Percentiles rank a stretch among this genome's conserved stretches.
These are phyloP conservation scores for Nibea albiflora DNA, from an alignment of 2,113 vertebrate genomes.

Conservation along the genomic window DNA sequence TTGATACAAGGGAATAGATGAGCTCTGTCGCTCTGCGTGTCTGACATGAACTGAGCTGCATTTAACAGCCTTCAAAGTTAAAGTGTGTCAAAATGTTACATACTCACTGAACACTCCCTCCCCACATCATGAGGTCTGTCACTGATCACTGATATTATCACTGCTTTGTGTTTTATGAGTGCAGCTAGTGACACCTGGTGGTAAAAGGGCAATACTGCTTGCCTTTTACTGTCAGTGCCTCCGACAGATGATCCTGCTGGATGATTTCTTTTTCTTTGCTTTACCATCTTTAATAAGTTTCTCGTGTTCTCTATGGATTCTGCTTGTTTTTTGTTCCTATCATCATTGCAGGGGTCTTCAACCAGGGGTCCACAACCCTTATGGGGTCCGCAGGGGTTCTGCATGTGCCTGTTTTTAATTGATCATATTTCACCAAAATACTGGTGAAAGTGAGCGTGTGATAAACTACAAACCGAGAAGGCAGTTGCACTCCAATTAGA, in stretches of 20 bases:
- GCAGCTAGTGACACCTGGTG: slow-evolving; percentile 16
- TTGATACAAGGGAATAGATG: too few species aligned
- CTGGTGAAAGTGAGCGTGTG: too few species aligned
- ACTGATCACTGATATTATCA: not conserved
- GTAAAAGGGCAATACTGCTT: not conserved
- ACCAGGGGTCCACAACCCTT: too few species aligned
- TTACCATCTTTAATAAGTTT: not conserved
- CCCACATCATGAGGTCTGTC: not conserved
- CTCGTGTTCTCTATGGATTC: not conserved
- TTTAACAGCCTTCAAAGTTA: not conserved
- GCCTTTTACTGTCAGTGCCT: not conserved
- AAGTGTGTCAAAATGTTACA: not conserved
- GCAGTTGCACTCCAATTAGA: too few species aligned
- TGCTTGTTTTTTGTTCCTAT: not conserved
- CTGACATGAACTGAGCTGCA: not conserved
- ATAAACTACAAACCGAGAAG: too few species aligned
- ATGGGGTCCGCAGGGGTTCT: too few species aligned
- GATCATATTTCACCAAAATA: too few species aligned
- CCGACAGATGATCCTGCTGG: not conserved
- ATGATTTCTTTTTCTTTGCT: not conserved
- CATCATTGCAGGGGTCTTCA: not conserved
- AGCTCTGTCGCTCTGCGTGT: not conserved
- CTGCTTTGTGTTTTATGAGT: not conserved
- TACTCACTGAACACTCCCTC: not conserved
- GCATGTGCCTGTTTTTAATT: too few species aligned